Base-by-base conservation (phyloP, 2,888 invertebrate genomes). In the Nomada fabriciana region DNA sequence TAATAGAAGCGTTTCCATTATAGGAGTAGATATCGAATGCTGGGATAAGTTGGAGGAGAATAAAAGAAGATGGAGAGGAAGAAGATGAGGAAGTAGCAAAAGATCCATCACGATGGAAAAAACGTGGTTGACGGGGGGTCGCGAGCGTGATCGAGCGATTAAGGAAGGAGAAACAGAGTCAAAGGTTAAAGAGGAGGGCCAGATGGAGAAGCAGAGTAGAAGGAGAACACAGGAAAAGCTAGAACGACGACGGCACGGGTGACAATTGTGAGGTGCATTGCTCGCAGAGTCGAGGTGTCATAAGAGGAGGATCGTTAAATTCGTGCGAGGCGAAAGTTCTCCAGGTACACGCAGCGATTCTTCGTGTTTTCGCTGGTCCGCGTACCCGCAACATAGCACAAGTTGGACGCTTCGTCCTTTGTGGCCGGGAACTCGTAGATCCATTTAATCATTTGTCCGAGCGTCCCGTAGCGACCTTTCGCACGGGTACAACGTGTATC, bases 211-310 rank as follows among this genome's bases (percentile, higher is more conserved):
- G 61, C 69, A 76, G 77, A 75, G 87, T 73, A 82, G 73, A 74
- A 77, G 77, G 69, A 76, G 76, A 70, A 87, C 80, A 85, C 85
- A 82, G 82, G 71, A 86, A 86, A 87, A 87, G 85, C 72, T 64
- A 73, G 77, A 85, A 43, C 70, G 50, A 47, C 79, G 60, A 68
- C 73, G 76, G 76, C 18, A 47, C 68, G 57, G 73, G 80, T 85
- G 88, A 87, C 86, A 86, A 83, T 83, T 82, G 65, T 60, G 52
- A 53, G 67, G 70, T 76, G 85, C 76, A 81, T 83, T 83, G 84
- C 85, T 85, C 83, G 87, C 68, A 79, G 83, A 82, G 87, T 80
- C 72, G 67, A 36, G 76, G 75, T 65, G 65, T 77, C 64, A 75
- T 72, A 75, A 79, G 71, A 77, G 65, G 77, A 86, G 75, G 59